Conservation (phyloP, 2,888 invertebrate genomes). For the Herminia tarsipennalis region DNA sequence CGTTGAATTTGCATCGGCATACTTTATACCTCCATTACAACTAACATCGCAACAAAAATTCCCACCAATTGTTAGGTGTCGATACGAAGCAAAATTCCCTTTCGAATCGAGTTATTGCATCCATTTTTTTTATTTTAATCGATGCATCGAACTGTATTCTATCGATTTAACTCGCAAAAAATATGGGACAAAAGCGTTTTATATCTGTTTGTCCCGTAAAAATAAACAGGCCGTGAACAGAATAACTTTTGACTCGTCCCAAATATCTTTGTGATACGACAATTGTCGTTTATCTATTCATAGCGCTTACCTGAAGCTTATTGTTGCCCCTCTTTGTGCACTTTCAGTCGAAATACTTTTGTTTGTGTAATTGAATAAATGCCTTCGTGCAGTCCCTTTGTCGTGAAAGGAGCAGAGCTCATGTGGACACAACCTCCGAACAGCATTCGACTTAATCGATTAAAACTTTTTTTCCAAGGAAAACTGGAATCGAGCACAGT, state of each 20-base stretch:
- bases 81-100: constrained; percentile 47
- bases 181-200: constrained; percentile 57
- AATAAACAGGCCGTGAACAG: constrained; percentile 65
- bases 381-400: constrained; percentile 65
- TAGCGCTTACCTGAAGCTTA: constrained; percentile 72
- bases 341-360: constrained; percentile 76
- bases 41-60: constrained; percentile 42
- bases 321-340: constrained; percentile 70
- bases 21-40: constrained; percentile 54
- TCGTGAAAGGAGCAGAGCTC: constrained; percentile 44
- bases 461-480: constrained; percentile 40
- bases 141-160: constrained; percentile 51
- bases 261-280: constrained; percentile 70
- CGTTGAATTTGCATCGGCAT: constrained; percentile 39
- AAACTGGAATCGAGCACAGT: constrained; percentile 39
- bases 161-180: constrained; percentile 64
- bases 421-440: constrained; percentile 45
- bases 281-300: constrained; percentile 76
- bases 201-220: constrained; percentile 62
- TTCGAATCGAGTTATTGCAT: constrained; percentile 50
- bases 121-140: constrained; percentile 53
- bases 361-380: constrained; percentile 84
- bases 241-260: constrained; percentile 79
- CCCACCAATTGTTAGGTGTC: constrained; percentile 53
- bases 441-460: constrained; percentile 48